These are phyloP conservation scores for Pristionchus pacificus DNA, from an alignment of 1,140 invertebrate genomes.

Conservation along the genomic window DNA sequence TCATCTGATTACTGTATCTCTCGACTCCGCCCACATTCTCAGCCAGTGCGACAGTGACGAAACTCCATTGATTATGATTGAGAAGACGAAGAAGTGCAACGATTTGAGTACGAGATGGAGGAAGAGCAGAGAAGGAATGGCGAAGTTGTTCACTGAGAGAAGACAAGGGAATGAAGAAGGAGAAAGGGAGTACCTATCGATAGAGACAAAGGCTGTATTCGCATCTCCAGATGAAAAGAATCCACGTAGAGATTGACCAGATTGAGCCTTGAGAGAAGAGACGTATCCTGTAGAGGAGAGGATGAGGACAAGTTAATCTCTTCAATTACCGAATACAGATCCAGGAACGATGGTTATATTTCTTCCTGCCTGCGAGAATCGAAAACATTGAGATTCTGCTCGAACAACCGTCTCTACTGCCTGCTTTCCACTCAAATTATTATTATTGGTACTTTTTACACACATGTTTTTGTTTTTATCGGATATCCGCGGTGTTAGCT, in stretches of 20 bases:
- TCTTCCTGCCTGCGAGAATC: constrained; percentile 44
- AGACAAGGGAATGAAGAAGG: background rate
- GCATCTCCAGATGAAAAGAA: constrained; percentile 37
- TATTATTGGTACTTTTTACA: background rate
- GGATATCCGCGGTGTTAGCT: constrained; percentile 11
- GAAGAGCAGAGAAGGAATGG: constrained; percentile 31
- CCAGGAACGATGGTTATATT: constrained; percentile 50
- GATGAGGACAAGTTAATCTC: background rate
- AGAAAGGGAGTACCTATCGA: background rate
- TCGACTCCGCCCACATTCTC: background rate
- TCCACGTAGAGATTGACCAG: constrained; percentile 30
- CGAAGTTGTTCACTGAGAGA: background rate
- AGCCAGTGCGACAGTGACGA: constrained; percentile 49
- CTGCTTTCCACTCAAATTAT: constrained; percentile 20
- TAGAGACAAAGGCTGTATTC: constrained; percentile 34
- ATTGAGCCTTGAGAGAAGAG: constrained; percentile 29
- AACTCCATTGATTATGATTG: constrained; percentile 47
- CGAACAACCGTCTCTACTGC: constrained; percentile 49
- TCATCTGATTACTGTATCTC: background rate
- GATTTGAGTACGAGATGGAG: constrained; percentile 32
- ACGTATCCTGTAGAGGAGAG: constrained; percentile 40
- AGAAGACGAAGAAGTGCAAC: constrained; percentile 42
- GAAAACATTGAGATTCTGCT: constrained; percentile 46
- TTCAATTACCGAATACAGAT: constrained; percentile 46
- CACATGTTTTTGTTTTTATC: constrained; percentile 7